A percentile compares a stretch with the other conserved stretches of the same genome.
Conservation (phyloP, 2,113 vertebrate species). For the Epinephelus fuscoguttatus region DNA sequence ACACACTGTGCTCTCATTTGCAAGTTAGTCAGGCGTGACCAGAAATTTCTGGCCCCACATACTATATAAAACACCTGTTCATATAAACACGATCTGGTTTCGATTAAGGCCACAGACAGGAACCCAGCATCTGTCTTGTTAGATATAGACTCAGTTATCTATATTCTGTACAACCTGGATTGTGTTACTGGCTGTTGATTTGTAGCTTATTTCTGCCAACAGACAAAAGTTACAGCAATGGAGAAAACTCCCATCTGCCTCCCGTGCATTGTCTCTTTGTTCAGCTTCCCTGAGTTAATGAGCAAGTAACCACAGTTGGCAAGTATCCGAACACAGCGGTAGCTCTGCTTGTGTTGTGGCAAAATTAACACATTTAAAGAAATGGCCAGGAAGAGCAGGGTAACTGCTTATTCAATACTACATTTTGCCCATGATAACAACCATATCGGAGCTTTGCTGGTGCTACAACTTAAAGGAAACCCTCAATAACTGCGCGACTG, state of each 20-base stretch:
- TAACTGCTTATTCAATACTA: background rate
- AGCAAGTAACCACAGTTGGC: conserved; percentile 4
- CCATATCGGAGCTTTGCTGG: background rate
- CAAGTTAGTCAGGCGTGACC: background rate
- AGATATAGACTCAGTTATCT: background rate
- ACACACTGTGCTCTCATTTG: background rate
- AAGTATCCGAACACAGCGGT: background rate
- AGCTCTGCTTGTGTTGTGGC: background rate
- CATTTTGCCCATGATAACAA: background rate
- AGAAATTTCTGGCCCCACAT: background rate
- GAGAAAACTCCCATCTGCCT: background rate
- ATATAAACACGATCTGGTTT: background rate
- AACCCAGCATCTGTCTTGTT: background rate
- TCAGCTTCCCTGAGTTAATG: conserved; percentile 9
- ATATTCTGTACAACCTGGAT: background rate
- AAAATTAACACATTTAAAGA: background rate
- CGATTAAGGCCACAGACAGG: background rate
- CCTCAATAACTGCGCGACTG: background rate
- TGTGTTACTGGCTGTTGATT: background rate
- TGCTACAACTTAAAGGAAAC: background rate
- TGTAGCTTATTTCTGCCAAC: background rate
- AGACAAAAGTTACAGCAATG: background rate
- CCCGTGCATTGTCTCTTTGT: background rate
- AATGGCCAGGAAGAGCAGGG: background rate
- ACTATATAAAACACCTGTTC: background rate